phyloP scores from a whole-genome alignment of 2,888 invertebrate genomes.

The Erebia aethiops region DNA sequence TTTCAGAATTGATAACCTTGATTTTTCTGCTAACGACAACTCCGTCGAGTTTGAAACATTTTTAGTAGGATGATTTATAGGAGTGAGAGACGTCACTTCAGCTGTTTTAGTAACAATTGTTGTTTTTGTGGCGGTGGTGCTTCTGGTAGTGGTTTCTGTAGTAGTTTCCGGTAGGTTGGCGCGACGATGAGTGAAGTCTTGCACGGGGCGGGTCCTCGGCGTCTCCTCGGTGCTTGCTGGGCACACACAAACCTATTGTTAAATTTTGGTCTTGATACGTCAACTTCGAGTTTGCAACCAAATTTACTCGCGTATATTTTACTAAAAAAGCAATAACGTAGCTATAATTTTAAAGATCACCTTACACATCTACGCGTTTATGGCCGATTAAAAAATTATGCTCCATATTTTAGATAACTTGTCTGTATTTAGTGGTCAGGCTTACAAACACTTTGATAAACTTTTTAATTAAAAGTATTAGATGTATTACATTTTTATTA shows the following conservation, averaged over 20 bases:
- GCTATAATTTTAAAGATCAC: too few relatives aligned
- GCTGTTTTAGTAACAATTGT: constrained; percentile 16
- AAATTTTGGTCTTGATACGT: neutral
- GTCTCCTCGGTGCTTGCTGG: constrained; percentile 52
- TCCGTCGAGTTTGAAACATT: constrained; percentile 36
- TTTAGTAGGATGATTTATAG: neutral
- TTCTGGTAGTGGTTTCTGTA: constrained; percentile 19
- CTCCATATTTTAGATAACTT: too few relatives aligned
- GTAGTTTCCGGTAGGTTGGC: constrained; percentile 42
- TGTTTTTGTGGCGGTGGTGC: constrained; percentile 4
- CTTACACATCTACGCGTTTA: too few relatives aligned
- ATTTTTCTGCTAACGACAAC: constrained; percentile 66
- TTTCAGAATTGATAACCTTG: constrained; percentile 67
- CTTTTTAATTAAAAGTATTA: too few relatives aligned
- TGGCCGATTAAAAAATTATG: too few relatives aligned
- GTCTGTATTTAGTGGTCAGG: too few relatives aligned
- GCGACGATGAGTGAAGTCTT: constrained; percentile 37
- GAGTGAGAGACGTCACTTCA: constrained; percentile 2
- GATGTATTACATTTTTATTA: neutral
- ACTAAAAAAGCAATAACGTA: too few relatives aligned
- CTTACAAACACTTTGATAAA: too few relatives aligned
- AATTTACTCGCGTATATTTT: too few relatives aligned
- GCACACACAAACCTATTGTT: constrained; percentile 70
- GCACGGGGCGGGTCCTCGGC: constrained; percentile 32
- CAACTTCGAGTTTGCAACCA: too few relatives aligned